Evolutionary conservation across 2,888 invertebrate species (phyloP).

Genomic region (Tetanocera ferruginea): DNA sequence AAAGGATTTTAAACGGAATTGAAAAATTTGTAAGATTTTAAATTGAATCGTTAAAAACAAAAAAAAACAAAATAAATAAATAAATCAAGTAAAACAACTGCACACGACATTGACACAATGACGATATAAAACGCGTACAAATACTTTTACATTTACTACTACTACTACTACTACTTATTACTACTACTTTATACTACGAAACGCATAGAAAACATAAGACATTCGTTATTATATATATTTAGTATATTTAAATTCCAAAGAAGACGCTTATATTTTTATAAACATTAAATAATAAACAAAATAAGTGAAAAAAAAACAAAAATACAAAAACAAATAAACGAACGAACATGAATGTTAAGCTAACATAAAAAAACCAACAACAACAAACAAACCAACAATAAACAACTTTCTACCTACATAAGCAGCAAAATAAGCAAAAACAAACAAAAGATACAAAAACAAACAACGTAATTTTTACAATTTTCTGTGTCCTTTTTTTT

Average conservation of each 20-base stretch:
- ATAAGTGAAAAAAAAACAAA: neutral
- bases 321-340: neutral
- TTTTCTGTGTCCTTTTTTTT: neutral
- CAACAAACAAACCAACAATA: slow-evolving; percentile 16
- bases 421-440: slow-evolving; percentile 31
- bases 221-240: slow-evolving; percentile 27
- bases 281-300: slow-evolving; percentile 37
- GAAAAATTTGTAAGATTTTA: slow-evolving; percentile 41
- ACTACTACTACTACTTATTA: slow-evolving; percentile 6
- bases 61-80: slow-evolving; percentile 42
- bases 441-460: slow-evolving; percentile 26
- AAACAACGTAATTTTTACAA: neutral
- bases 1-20: slow-evolving; percentile 56
- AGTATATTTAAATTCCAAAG: slow-evolving; percentile 40
- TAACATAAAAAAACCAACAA: slow-evolving; percentile 29
- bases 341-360: slow-evolving; percentile 23
- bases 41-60: slow-evolving; percentile 39
- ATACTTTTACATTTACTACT: slow-evolving; percentile 31
- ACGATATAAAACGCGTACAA: slow-evolving; percentile 39
- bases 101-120: slow-evolving; percentile 9
- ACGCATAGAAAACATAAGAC: slow-evolving; percentile 33
- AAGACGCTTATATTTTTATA: slow-evolving; percentile 44
- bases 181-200: slow-evolving; percentile 7
- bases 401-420: slow-evolving; percentile 48
- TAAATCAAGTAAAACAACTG: slow-evolving; percentile 14